Base-by-base conservation (phyloP, 2,888 invertebrate species). In the Odontocolon sp. region DNA sequence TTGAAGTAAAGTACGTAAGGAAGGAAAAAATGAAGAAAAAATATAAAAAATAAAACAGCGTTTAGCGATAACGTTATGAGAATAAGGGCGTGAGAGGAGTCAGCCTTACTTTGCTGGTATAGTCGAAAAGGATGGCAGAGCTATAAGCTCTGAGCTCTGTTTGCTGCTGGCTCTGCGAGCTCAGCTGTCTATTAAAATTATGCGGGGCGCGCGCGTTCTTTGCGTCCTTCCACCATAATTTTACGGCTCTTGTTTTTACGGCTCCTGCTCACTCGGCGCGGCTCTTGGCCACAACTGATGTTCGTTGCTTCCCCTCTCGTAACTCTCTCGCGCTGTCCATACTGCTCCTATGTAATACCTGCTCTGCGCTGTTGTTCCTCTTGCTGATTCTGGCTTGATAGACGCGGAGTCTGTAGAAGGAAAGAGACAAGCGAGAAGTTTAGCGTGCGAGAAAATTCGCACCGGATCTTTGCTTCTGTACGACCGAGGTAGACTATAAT, bases 71-170 rank as follows among this genome's bases (percentile, higher is more conserved):
- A 82, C 78, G 67, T 42, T 38, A 67, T 57, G 80, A 83, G 83
- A 85, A 82, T 76, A 82, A 80, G 82, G 83, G 83, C 83, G 83
- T 83, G 82, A 82, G 83, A 80, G 77, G 77, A 78, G 72, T 75
- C 71, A 79, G 77, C 78, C 76, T 78, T 79, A 71, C 68, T 77
- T 36, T 31, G 66, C 18, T 66, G 16, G 45, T 8, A 14, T 16
- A 50, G 57, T 26, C 50, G 31, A 56, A 66, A 66, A 50, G 56
- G 28, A 26, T 38, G 47, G 61, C 33, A 45, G 59, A 63, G 26
- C n/a, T n/a, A n/a, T 14, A 45, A 14, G 9, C 23, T 18, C 45
- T 59, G 14, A 26, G 14, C 31, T 50, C 54, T 52, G 14, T 72
- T 72, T 50, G 40, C 40, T 36, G 67, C 28, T n/a, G 68, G 42